A percentile compares a stretch with the other conserved stretches of the same genome.
Conservation (phyloP, 1,140 invertebrate species). For the Drosophila ogumai region DNA sequence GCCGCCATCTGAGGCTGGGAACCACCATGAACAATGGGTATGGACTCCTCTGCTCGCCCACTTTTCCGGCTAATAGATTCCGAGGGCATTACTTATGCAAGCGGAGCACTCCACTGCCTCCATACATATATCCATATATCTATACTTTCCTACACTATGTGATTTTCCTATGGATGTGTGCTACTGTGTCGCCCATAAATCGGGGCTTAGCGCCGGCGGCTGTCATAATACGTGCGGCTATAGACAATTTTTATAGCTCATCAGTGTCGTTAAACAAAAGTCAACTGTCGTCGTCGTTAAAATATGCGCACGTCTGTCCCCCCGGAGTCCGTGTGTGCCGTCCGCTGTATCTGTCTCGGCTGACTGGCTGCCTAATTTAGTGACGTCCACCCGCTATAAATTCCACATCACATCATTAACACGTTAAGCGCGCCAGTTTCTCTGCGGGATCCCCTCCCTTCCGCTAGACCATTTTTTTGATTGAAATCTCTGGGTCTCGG, state of each 20-base stretch:
- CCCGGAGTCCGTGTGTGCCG: neutral
- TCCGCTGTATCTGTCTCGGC: conserved; percentile 24
- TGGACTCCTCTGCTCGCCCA: neutral
- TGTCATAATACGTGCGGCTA: conserved; percentile 71
- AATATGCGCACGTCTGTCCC: conserved; percentile 53
- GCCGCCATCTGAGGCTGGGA: conserved; percentile 58
- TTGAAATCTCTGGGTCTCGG: conserved; percentile 68
- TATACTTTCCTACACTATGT: neutral
- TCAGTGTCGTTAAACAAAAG: conserved; percentile 70
- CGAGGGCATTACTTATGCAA: conserved; percentile 59
- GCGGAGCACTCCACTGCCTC: conserved; percentile 28
- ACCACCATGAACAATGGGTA: conserved; percentile 52
- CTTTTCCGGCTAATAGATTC: conserved; percentile 43
- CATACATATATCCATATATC: conserved; percentile 21
- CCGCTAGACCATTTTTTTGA: conserved; percentile 69
- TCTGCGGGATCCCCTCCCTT: neutral
- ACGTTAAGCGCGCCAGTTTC: conserved; percentile 68
- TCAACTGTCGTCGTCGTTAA: conserved; percentile 50
- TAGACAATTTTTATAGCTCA: conserved; percentile 76
- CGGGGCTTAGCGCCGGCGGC: conserved; percentile 61
- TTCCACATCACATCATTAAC: conserved; percentile 78
- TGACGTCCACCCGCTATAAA: conserved; percentile 80
- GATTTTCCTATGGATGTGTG: conserved; percentile 35
- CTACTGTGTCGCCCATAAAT: conserved; percentile 75
- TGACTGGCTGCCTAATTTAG: conserved; percentile 65